Conservation (phyloP, 1,140 invertebrate genomes). For the Cydia strobilella region DNA sequence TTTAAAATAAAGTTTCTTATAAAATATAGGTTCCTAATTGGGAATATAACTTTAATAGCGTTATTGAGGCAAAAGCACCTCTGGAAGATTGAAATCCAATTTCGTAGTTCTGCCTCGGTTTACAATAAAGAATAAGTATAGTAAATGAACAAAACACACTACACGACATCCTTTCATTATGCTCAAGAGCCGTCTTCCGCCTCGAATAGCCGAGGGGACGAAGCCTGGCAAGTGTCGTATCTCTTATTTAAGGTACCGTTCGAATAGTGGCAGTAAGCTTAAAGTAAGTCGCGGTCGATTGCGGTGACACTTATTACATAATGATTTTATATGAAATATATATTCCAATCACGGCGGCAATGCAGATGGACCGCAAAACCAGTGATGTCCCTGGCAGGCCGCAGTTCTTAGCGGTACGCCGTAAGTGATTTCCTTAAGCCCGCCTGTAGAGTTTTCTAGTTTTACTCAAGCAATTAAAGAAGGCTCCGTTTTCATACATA, state of each 20-base stretch:
- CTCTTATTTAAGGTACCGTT: neutral
- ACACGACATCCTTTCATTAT: slow-evolving; percentile 8
- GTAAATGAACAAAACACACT: slow-evolving; percentile 7
- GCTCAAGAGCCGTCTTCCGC: neutral
- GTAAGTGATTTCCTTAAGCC: no score
- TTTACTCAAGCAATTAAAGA: no score
- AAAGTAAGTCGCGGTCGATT: no score
- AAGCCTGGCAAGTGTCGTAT: neutral
- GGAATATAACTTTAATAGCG: neutral
- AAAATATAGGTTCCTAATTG: neutral
- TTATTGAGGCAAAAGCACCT: neutral
- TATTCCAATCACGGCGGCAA: no score
- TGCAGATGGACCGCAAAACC: no score
- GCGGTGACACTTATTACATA: no score
- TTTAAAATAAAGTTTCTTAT: neutral
- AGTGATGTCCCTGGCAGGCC: no score
- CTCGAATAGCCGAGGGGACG: neutral
- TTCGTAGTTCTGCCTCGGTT: neutral
- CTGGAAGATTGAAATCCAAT: neutral
- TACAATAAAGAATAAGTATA: neutral
- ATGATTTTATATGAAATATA: no score
- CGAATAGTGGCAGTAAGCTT: no score
- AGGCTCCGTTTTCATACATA: no score
- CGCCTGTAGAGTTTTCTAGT: no score
- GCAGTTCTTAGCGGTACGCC: no score